phyloP scores from a whole-genome alignment of 2,888 invertebrate species.

The Antheraea yamamai region DNA sequence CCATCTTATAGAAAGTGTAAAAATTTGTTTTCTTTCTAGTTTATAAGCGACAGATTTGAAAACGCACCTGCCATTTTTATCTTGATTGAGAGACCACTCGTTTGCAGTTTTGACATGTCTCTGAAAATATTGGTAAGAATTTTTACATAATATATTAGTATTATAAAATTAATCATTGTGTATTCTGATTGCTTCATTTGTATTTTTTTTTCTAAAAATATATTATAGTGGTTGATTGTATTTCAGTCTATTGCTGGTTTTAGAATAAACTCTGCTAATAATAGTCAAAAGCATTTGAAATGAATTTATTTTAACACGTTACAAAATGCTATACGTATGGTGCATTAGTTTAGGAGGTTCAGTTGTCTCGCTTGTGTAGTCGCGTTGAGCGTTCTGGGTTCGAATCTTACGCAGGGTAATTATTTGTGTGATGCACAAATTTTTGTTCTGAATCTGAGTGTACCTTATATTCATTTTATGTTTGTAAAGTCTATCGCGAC shows the following conservation, averaged over 20 bases:
- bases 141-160: conserved; percentile 20
- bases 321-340: background rate
- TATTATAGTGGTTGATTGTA: background rate
- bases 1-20: conserved; percentile 69
- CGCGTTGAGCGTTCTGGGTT: no score
- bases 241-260: background rate
- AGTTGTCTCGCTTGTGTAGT: no score
- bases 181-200: background rate
- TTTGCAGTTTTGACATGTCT: conserved; percentile 48
- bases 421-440: no score
- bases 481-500: no score
- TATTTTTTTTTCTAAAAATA: background rate
- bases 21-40: conserved; percentile 72
- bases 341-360: no score
- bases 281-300: background rate
- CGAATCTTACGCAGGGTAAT: no score
- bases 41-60: conserved; percentile 66
- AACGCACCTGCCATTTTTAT: conserved; percentile 51
- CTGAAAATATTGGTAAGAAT: conserved; percentile 61
- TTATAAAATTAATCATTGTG: background rate
- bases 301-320: background rate
- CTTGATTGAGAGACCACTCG: conserved; percentile 25
- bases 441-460: no score
- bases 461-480: no score
- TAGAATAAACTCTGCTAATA: background rate